Conservation (phyloP, 2,888 invertebrate genomes). For the Crossocerus cetratus region DNA sequence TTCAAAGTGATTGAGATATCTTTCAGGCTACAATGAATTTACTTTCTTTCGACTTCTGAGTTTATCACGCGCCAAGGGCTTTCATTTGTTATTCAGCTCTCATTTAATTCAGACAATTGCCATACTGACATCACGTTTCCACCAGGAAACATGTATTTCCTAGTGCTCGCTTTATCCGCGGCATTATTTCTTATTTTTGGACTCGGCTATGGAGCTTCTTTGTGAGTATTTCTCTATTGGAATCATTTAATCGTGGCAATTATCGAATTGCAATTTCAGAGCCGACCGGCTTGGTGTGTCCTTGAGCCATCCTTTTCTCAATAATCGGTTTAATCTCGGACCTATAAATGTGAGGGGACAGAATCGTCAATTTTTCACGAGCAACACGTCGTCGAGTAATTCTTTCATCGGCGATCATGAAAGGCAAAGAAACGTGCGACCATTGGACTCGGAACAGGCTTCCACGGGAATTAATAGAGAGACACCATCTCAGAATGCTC, state of each 20-base stretch:
- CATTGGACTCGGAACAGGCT: background rate
- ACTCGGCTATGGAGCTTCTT: slow-evolving; percentile 49
- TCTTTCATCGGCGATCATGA: background rate
- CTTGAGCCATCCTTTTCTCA: background rate
- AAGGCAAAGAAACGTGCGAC: background rate
- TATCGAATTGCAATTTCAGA: slow-evolving; percentile 8
- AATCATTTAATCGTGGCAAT: background rate
- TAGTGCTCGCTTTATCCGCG: slow-evolving; percentile 55
- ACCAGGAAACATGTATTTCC: slow-evolving; percentile 52
- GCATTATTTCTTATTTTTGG: slow-evolving; percentile 64
- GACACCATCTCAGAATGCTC: background rate
- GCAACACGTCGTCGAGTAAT: background rate
- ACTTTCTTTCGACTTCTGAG: no score
- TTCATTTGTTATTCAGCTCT: slow-evolving; percentile 13
- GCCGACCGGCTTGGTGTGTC: slow-evolving; percentile 20
- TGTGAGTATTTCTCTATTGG: slow-evolving; percentile 53
- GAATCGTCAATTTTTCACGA: background rate
- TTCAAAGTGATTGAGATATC: background rate
- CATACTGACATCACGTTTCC: slow-evolving; percentile 21
- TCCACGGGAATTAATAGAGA: slow-evolving; percentile 5
- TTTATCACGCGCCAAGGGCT: background rate
- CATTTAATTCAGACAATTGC: slow-evolving; percentile 31
- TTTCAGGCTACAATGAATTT: background rate
- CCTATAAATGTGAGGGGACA: background rate
- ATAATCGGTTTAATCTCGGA: slow-evolving; percentile 9